A percentile compares a stretch with the other conserved stretches of the same genome.
These are phyloP conservation scores for Eulemur macaco DNA, from an alignment of 2,113 vertebrate genomes.

Conservation along the genomic window DNA sequence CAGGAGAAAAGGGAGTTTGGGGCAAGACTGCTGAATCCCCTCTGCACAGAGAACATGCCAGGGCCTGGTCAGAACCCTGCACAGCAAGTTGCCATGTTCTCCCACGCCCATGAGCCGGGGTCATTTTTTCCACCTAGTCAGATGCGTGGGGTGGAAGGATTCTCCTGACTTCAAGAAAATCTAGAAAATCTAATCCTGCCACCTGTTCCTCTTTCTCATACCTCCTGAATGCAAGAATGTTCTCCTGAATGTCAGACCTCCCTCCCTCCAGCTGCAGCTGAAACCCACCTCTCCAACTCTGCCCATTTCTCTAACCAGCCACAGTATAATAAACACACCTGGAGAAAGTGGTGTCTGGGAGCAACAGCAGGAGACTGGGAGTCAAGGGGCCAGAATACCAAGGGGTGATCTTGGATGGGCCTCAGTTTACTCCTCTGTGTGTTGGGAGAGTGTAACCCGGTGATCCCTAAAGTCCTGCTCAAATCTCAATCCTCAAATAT, in stretches of 20 bases:
- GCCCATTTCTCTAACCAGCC: not conserved
- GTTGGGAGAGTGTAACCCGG: not conserved
- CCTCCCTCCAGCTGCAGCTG: not conserved
- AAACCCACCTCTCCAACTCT: not conserved
- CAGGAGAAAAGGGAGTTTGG: not conserved
- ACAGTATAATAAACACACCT: not conserved
- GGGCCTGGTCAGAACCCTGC: not conserved
- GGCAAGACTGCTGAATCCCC: not conserved
- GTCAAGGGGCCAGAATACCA: not conserved
- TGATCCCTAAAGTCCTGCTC: not conserved
- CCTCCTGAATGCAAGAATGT: not conserved
- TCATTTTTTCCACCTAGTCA: not conserved
- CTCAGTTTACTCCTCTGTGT: not conserved
- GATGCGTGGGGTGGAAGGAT: not conserved
- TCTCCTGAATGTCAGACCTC: not conserved
- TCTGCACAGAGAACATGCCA: not conserved
- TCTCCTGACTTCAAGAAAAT: not conserved
- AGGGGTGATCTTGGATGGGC: not conserved
- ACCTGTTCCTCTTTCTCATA: not conserved
- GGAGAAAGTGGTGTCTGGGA: not conserved
- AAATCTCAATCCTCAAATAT: not conserved
- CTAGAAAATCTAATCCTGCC: not conserved
- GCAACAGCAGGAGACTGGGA: not conserved
- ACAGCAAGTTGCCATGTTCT: not conserved
- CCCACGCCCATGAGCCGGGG: fast-evolving